Evolutionary conservation across 2,113 vertebrate species (phyloP).

Genomic region (Malurus alboscapulatus): DNA sequence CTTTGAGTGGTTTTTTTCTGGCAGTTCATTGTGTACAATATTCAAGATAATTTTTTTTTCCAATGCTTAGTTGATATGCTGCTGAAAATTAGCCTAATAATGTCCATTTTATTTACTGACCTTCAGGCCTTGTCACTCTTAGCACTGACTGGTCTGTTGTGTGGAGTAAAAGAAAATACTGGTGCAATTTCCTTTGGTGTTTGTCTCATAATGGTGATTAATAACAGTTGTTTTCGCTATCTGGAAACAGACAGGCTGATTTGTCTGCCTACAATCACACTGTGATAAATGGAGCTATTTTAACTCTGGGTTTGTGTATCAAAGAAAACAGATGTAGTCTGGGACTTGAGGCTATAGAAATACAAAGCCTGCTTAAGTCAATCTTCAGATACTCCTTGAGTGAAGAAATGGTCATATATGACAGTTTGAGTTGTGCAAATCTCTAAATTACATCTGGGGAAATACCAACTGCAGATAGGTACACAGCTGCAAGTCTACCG

Average conservation of each 20-base stretch:
- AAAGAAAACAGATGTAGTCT: constrained; percentile 98
- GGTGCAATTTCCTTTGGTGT: constrained; percentile 81
- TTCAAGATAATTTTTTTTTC: constrained; percentile 21
- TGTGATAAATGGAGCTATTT: constrained; percentile 96
- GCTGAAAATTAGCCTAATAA: constrained; percentile 73
- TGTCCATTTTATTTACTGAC: constrained; percentile 81
- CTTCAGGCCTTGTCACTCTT: constrained; percentile 80
- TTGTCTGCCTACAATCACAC: constrained; percentile 95
- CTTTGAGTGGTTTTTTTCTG: background rate
- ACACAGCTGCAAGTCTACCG: background rate
- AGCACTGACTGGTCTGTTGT: constrained; percentile 65
- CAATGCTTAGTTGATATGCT: constrained; percentile 46
- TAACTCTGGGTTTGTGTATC: constrained; percentile 90
- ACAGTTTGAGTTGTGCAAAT: constrained; percentile 29
- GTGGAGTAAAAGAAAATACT: constrained; percentile 75
- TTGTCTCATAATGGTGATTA: constrained; percentile 99
- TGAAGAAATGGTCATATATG: constrained; percentile 65
- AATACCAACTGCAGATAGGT: background rate
- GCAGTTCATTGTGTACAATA: background rate
- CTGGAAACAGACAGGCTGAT: constrained; percentile 91
- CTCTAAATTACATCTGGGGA: constrained; percentile 5
- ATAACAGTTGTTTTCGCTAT: constrained; percentile 92
- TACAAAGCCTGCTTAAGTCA: constrained; percentile 83
- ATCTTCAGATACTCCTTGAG: constrained; percentile 66
- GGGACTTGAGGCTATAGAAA: constrained; percentile 86